Conservation (phyloP, 2,113 vertebrate species). For the Brevimyrus niger region DNA sequence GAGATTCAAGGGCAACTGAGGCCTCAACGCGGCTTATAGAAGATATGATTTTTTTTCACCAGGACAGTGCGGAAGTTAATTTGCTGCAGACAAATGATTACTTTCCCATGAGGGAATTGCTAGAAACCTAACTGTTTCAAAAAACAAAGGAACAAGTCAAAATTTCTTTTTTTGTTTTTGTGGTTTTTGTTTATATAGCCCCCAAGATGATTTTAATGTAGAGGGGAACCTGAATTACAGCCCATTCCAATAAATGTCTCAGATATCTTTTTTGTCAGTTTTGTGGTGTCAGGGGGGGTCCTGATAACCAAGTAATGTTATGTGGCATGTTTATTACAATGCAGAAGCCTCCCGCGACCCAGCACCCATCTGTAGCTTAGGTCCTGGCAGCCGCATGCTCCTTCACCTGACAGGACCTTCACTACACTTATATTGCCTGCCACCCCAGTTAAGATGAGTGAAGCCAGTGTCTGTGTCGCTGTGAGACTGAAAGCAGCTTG, state of each 20-base stretch:
- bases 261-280: neutral
- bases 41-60: neutral
- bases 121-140: neutral
- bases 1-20: neutral
- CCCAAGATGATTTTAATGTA: neutral
- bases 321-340: neutral
- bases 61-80: neutral
- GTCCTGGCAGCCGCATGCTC: neutral
- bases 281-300: neutral
- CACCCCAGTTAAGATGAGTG: neutral
- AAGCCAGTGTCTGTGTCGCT: neutral
- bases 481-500: neutral
- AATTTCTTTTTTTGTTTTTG: neutral
- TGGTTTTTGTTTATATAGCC: neutral
- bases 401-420: neutral
- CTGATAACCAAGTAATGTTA: neutral
- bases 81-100: neutral
- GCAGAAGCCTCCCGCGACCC: neutral
- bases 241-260: neutral
- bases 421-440: neutral
- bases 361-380: neutral
- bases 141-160: neutral
- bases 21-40: neutral
- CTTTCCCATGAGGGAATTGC: neutral
- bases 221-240: neutral